Conservation (phyloP, 2,888 invertebrate species). For the Matsumyia berberina region DNA sequence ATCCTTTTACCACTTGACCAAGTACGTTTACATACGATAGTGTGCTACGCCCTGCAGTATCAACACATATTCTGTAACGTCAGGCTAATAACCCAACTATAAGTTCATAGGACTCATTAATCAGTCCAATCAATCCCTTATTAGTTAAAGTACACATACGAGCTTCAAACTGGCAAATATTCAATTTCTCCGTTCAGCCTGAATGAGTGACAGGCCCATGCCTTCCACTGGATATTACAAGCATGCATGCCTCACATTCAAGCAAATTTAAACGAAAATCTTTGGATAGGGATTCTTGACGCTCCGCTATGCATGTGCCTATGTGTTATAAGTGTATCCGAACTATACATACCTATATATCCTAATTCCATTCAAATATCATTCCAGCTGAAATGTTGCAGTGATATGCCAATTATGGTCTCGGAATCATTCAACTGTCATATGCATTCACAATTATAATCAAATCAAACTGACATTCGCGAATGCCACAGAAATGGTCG, state of each 20-base stretch:
- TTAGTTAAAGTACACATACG: not conserved
- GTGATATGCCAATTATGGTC: constrained; percentile 75
- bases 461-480: constrained; percentile 66
- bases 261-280: constrained; percentile 9
- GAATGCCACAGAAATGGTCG: constrained; percentile 21
- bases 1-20: too few relatives aligned
- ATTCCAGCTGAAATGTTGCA: constrained; percentile 60
- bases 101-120: too few relatives aligned
- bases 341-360: too few relatives aligned
- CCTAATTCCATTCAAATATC: constrained; percentile 33
- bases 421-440: constrained; percentile 73
- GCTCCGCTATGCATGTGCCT: not conserved
- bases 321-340: not conserved
- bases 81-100: too few relatives aligned
- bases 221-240: not conserved
- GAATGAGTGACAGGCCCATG: not conserved
- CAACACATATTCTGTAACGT: too few relatives aligned
- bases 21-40: too few relatives aligned
- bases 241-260: not conserved
- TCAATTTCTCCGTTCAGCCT: not conserved
- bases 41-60: too few relatives aligned
- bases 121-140: too few relatives aligned
- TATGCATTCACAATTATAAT: constrained; percentile 75
- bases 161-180: too few relatives aligned
- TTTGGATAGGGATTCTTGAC: not conserved